Evolutionary conservation across 2,888 invertebrate genomes (phyloP).

Genomic region (Syrphus vitripennis): DNA sequence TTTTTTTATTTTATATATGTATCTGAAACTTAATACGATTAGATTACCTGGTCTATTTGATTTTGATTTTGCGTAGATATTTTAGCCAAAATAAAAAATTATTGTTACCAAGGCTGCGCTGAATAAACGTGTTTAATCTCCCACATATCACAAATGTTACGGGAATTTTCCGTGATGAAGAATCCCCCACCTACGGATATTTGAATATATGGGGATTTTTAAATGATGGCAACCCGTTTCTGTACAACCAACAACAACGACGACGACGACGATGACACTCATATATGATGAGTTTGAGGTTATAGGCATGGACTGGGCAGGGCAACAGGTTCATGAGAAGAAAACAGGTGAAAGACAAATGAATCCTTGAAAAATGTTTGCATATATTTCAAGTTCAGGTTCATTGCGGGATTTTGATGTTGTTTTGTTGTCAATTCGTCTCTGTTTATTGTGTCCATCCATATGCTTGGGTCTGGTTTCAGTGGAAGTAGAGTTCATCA

Average conservation of each 20-base stretch:
- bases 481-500: neutral
- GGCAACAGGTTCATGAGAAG: neutral
- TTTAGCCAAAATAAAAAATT: neutral
- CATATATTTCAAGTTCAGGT: slow-evolving; percentile 15
- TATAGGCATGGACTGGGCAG: no score
- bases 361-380: slow-evolving; percentile 1
- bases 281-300: neutral
- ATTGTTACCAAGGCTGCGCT: neutral
- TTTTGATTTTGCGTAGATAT: neutral
- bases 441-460: neutral
- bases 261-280: no score
- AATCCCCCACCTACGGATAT: neutral
- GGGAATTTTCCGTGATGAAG: neutral
- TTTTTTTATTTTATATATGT: neutral
- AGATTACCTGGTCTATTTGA: neutral
- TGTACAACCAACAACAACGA: no score
- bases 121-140: neutral
- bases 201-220: neutral
- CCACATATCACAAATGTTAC: neutral
- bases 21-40: neutral
- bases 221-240: neutral
- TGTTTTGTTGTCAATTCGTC: neutral
- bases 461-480: neutral
- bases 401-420: neutral
- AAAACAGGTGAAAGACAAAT: neutral